phyloP scores from a whole-genome alignment of 2,888 invertebrate species.

The Temnothorax rugatulus region DNA sequence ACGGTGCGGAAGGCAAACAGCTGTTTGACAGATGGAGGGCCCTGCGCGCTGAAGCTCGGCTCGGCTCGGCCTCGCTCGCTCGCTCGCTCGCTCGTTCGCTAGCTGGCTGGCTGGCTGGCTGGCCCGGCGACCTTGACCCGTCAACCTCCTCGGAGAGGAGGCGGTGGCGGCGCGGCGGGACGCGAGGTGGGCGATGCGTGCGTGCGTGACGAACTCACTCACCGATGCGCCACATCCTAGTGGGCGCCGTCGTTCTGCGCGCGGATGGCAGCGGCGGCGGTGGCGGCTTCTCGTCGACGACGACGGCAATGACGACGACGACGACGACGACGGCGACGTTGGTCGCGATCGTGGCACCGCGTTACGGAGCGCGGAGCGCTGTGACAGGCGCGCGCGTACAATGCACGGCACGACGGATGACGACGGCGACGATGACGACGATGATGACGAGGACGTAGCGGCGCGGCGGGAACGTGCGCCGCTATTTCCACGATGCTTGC shows the following conservation, averaged over 20 bases:
- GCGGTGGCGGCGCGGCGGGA: constrained; percentile 67
- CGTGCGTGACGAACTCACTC: constrained; percentile 81
- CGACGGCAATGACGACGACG: constrained; percentile 55
- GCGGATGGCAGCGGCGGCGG: constrained; percentile 53
- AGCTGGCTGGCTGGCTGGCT: constrained; percentile 28
- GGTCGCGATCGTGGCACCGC: constrained; percentile 53
- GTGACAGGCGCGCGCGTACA: constrained; percentile 56
- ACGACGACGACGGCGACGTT: constrained; percentile 18
- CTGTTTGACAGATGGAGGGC: constrained; percentile 85
- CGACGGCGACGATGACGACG: not conserved
- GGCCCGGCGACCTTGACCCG: constrained; percentile 84
- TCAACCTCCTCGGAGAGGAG: constrained; percentile 78
- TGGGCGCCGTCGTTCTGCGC: constrained; percentile 67
- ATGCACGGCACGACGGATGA: constrained; percentile 20
- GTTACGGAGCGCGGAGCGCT: constrained; percentile 54
- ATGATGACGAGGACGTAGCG: constrained; percentile 39
- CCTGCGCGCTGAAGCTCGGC: constrained; percentile 70
- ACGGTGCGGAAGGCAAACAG: constrained; percentile 81
- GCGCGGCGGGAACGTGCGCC: constrained; percentile 42
- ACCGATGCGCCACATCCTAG: constrained; percentile 84
- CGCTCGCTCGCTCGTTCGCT: constrained; percentile 34
- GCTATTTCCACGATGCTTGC: constrained; percentile 59
- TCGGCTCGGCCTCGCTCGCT: constrained; percentile 59
- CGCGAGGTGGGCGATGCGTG: constrained; percentile 54
- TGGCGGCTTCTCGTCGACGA: constrained; percentile 56